Evolutionary conservation across 2,888 invertebrate genomes (phyloP), one percentile per base, ranked within the genome.

Genomic region (Ochlodes sylvanus): DNA sequence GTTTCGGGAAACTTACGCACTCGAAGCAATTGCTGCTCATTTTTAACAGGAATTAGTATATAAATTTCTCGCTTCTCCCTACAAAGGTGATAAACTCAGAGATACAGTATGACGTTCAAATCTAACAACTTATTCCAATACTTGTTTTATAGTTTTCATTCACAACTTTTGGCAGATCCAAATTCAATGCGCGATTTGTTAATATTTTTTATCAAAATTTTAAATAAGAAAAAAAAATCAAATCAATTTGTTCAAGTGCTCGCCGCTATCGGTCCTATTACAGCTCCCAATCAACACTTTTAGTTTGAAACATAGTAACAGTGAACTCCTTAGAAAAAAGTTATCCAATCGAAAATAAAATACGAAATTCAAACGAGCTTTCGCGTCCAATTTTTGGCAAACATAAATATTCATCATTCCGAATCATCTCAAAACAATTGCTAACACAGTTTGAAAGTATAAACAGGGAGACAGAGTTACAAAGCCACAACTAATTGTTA

Each of bases 401-500:
- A 68, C 62, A 68, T 68, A 68, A 68, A 68, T 68, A 68, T 68
- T 67, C 67, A 67, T 67, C 61, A 47, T 67, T 61, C 61, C 54
- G 67, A 67, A 61, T 67, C 67, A 67, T 67, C 67, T 67, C 66
- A 67, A 67, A 67, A 67, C 67, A 68, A 68, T 68, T 68, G 62
- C 68, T 62, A 63, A 68, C 62, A 63, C 62, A 68, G 68, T 68
- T 68, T 63, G 68, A 68, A 68, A 68, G 68, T 68, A 68, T 68
- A 68, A 68, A 68, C 50, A 68, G 68, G 56, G 61, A 32, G 69
- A 54, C 47, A 42, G 66, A 52, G 66, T 70, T 63, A 63, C 69
- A 66, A 66, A 70, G 70, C 80, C 77, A 69, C 76, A 80, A 77
- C 83, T 87, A 84, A 87, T 89, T 90, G 86, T 82, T 83, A 89